A percentile compares a stretch with the other conserved stretches of the same genome.
These are phyloP conservation scores for Emydoidea blandingii DNA, from an alignment of 2,797 vertebrate genomes.

Conservation along the genomic window DNA sequence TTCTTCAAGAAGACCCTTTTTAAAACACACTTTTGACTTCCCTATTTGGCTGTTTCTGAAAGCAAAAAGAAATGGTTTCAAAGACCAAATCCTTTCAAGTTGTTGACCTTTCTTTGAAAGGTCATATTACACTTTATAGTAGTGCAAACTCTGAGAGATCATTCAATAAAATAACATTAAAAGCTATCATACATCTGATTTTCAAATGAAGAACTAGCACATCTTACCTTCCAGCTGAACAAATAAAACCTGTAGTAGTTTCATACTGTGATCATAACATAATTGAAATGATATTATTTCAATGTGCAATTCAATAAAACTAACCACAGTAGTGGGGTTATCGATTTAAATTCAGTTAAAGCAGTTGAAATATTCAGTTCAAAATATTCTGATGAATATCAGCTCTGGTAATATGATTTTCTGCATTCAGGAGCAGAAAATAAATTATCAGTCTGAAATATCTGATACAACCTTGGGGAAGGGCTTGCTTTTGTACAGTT, in stretches of 20 bases:
- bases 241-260: constrained; percentile 49
- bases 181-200: constrained; percentile 37
- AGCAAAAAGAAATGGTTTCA: constrained; percentile 5
- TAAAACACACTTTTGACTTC: neutral
- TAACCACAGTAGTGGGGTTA: constrained; percentile 67
- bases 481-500: neutral
- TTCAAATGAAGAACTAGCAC: constrained; percentile 31
- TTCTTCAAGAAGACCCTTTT: neutral
- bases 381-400: constrained; percentile 73
- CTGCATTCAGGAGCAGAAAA: constrained; percentile 29
- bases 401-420: constrained; percentile 49
- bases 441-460: constrained; percentile 52
- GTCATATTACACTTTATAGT: accelerated
- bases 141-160: neutral
- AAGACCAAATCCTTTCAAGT: constrained; percentile 11
- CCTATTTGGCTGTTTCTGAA: constrained; percentile 42
- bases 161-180: constrained; percentile 47
- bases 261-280: constrained; percentile 69
- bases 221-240: constrained; percentile 44
- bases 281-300: constrained; percentile 75
- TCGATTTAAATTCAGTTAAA: constrained; percentile 75
- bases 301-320: constrained; percentile 70
- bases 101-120: constrained; percentile 36
- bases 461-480: constrained; percentile 32
- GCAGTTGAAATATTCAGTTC: constrained; percentile 63